Evolutionary conservation across 1,140 invertebrate genomes (phyloP).

Genomic region (Zeugodacus cucurbitae): DNA sequence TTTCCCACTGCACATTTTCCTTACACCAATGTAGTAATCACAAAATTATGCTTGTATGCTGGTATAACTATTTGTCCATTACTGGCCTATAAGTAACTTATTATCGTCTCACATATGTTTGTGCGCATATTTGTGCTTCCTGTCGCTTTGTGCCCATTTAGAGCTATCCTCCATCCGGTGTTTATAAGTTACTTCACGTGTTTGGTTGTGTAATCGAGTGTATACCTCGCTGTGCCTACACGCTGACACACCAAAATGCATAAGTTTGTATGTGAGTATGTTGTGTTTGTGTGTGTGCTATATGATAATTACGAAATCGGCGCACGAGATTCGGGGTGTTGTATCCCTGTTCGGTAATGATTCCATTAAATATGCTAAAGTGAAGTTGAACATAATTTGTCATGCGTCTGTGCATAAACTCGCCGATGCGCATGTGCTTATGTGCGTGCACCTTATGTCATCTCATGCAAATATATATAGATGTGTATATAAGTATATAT

Average conservation of each 20-base stretch:
- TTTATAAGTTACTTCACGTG: neutral
- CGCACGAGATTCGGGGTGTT: constrained; percentile 5
- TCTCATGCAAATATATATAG: neutral
- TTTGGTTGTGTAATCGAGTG: constrained; percentile 5
- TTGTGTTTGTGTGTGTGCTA: neutral
- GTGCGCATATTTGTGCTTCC: neutral
- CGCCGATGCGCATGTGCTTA: neutral
- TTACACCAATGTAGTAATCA: neutral
- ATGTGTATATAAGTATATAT: neutral
- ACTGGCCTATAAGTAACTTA: neutral
- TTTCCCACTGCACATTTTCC: neutral
- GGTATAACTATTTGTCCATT: neutral
- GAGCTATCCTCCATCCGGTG: neutral
- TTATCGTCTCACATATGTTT: neutral
- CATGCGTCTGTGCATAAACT: constrained; percentile 18
- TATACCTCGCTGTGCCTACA: neutral
- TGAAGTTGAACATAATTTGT: constrained; percentile 23
- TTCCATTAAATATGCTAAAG: constrained; percentile 37
- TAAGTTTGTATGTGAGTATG: neutral
- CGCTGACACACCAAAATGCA: constrained; percentile 28
- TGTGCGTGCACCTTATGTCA: neutral
- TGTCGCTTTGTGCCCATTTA: neutral
- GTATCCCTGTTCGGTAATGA: constrained; percentile 13
- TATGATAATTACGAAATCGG: constrained; percentile 5
- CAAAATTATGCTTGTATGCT: too few species aligned